Percentiles rank a stretch among this genome's conserved stretches.
These are phyloP conservation scores for Romanogobio albipinnatus DNA, from an alignment of 2,113 vertebrate genomes.

Conservation along the genomic window DNA sequence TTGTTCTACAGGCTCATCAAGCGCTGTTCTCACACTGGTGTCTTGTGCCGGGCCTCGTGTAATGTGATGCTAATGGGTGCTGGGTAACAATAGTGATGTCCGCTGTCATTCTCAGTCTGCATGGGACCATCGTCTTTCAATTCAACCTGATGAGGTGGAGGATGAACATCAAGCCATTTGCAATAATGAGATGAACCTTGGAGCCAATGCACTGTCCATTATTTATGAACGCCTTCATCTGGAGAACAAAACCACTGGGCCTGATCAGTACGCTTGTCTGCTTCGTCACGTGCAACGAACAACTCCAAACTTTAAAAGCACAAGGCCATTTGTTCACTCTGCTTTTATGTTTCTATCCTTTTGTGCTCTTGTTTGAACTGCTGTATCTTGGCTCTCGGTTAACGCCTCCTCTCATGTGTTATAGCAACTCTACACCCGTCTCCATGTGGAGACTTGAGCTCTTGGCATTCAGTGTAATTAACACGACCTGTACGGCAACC, in stretches of 20 bases:
- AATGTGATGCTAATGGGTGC: constrained; percentile 47
- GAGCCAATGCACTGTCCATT: constrained; percentile 37
- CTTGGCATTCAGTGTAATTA: constrained; percentile 54
- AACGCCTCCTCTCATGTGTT: neutral
- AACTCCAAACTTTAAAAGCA: constrained; percentile 21
- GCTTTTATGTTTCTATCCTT: constrained; percentile 47
- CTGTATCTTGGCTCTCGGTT: neutral
- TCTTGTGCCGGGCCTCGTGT: constrained; percentile 29
- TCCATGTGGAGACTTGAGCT: constrained; percentile 22
- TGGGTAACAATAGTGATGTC: constrained; percentile 43
- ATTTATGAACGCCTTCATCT: constrained; percentile 47
- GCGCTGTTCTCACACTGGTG: neutral
- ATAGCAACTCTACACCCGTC: constrained; percentile 15
- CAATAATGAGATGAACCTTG: constrained; percentile 44
- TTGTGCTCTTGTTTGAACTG: constrained; percentile 3
- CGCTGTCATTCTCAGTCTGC: constrained; percentile 38
- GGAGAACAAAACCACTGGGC: constrained; percentile 29
- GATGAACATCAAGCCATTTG: constrained; percentile 25
- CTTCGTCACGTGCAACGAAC: neutral
- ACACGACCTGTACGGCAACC: constrained; percentile 56
- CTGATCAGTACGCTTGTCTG: neutral
- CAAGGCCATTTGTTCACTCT: constrained; percentile 24
- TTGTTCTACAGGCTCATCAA: neutral
- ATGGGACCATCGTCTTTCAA: constrained; percentile 14
- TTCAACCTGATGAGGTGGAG: constrained; percentile 45